These are phyloP conservation scores for Marasmarcha lunaedactyla DNA, from an alignment of 2,888 invertebrate species.

Conservation along the genomic window DNA sequence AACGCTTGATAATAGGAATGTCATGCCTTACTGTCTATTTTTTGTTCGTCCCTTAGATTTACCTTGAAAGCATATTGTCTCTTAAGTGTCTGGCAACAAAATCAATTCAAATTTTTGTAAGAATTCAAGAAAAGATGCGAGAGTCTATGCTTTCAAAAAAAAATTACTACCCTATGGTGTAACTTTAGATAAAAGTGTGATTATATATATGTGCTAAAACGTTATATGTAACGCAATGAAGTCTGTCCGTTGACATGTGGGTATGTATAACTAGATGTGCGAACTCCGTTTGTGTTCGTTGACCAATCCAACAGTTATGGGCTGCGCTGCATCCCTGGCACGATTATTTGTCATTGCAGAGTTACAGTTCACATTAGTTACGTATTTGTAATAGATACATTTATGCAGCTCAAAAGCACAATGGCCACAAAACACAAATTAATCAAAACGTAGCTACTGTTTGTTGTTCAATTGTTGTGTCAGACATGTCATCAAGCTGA, in stretches of 20 bases:
- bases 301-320: conserved; percentile 37
- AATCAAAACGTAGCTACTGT: no score
- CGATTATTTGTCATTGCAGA: conserved; percentile 32
- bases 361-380: conserved; percentile 26
- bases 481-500: conserved; percentile 21
- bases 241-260: conserved; percentile 35
- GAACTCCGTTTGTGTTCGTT: conserved; percentile 35
- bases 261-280: conserved; percentile 47
- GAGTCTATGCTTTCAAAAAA: conserved; percentile 18
- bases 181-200: conserved; percentile 37
- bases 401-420: neutral
- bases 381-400: neutral
- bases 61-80: conserved; percentile 11
- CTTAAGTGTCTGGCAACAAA: neutral
- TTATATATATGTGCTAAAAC: conserved; percentile 61
- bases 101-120: neutral
- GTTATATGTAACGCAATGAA: conserved; percentile 69
- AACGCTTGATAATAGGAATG: conserved; percentile 52
- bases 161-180: conserved; percentile 37
- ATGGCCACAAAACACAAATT: neutral
- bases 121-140: no score
- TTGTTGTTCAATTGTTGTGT: neutral
- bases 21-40: conserved; percentile 39
- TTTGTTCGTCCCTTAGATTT: conserved; percentile 44
- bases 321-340: conserved; percentile 48